Percentiles rank a stretch among this genome's conserved stretches.
Conservation (phyloP, 2,113 vertebrate species). For the Phocoena phocoena region DNA sequence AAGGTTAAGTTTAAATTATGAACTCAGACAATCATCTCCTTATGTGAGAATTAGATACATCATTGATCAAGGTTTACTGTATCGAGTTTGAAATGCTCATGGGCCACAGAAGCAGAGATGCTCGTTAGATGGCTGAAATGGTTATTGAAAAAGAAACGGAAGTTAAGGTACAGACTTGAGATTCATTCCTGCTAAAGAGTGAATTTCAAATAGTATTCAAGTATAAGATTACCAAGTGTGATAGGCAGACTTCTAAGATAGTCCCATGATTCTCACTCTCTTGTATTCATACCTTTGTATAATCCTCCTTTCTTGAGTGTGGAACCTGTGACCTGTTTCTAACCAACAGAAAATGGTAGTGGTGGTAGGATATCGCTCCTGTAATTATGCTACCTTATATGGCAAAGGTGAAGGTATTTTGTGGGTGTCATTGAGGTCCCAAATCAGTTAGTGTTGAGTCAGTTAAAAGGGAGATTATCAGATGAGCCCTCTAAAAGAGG, state of each 20-base stretch:
- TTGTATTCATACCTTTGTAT: neutral
- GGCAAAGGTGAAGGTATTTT: neutral
- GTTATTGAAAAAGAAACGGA: neutral
- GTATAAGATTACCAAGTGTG: neutral
- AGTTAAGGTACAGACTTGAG: neutral
- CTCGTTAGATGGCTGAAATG: neutral
- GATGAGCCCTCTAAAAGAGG: neutral
- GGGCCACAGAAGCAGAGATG: neutral
- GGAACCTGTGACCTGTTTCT: neutral
- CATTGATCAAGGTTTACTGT: neutral
- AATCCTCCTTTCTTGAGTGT: neutral
- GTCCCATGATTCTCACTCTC: neutral
- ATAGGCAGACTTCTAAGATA: neutral
- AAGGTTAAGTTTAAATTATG: neutral
- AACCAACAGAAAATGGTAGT: neutral
- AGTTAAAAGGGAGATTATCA: neutral
- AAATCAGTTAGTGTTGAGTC: neutral
- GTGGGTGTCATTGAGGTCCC: neutral
- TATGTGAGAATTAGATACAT: neutral
- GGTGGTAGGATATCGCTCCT: neutral
- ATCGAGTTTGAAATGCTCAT: neutral
- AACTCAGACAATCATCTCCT: neutral
- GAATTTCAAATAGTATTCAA: neutral
- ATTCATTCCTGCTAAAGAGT: neutral
- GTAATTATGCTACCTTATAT: neutral